Percentiles rank a stretch among this genome's conserved stretches.
These are phyloP conservation scores for Ennomos quercinarius DNA, from an alignment of 2,888 invertebrate genomes.

Conservation along the genomic window DNA sequence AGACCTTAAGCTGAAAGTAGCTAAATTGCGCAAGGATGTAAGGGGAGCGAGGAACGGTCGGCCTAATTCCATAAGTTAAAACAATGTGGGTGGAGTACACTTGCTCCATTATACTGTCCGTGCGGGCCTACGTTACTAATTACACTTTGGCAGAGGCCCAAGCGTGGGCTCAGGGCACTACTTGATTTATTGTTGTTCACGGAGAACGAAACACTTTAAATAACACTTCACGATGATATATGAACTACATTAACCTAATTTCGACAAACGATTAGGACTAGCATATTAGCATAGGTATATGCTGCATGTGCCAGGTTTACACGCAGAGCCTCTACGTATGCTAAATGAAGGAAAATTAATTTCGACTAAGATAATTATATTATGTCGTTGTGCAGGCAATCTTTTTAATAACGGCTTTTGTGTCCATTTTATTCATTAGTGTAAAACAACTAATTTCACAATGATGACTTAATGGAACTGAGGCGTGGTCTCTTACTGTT, in stretches of 20 bases:
- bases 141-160: slow-evolving; percentile 78
- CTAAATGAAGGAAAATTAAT: slow-evolving; percentile 20
- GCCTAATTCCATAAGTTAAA: slow-evolving; percentile 67
- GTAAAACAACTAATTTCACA: too few species aligned
- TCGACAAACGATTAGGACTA: slow-evolving; percentile 40
- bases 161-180: slow-evolving; percentile 61
- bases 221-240: slow-evolving; percentile 65
- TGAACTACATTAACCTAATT: slow-evolving; percentile 55
- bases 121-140: slow-evolving; percentile 72
- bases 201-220: slow-evolving; percentile 72
- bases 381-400: too few species aligned
- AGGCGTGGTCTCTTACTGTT: too few species aligned
- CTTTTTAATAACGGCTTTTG: too few species aligned
- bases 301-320: slow-evolving; percentile 36
- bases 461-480: too few species aligned
- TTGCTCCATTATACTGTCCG: slow-evolving; percentile 67
- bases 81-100: slow-evolving; percentile 65
- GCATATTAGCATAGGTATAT: slow-evolving; percentile 37
- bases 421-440: too few species aligned
- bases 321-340: slow-evolving; percentile 24
- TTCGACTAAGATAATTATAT: neutral
- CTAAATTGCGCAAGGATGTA: slow-evolving; percentile 29
- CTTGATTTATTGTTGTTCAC: slow-evolving; percentile 78
- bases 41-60: slow-evolving; percentile 45
- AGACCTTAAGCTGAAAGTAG: slow-evolving; percentile 4